Evolutionary conservation across 2,797 vertebrate species (phyloP), one percentile per base, ranked within the genome.

Genomic region (Pseudotriccus pelzelni): DNA sequence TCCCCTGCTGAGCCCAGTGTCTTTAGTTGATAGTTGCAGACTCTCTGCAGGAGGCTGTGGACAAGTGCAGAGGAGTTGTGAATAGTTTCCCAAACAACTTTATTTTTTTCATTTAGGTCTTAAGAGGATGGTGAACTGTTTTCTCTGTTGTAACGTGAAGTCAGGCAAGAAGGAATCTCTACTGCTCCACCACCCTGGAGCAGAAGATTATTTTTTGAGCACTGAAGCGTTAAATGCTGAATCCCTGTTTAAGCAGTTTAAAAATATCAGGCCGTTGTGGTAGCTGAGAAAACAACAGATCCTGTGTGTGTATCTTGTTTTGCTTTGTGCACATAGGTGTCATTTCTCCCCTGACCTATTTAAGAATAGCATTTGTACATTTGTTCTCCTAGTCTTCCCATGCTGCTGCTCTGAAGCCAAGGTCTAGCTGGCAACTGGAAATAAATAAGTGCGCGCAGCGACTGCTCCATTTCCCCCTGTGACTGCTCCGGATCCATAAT

Each of bases 401-500:
- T 58, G 58, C 41, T 76, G 77, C 59, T 78, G 39, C 73, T 92
- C 84, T 69, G 64, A 59, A 88, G 67, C 66, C 32, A 41, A 81
- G 47, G 36, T 73, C 76, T 85, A 36, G 69, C 87, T 89, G 91
- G 66, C 55, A 79, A 34, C 50, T 86, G 44, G 66, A 52, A 83
- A 56, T 62, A 63, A 58, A 3, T 37, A 70, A 66, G 41, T 24
- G 30, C 72, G 23, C 4, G 0, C 53, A 67, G 46, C 1, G 3
- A 59, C 58, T 43, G 82, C 84, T 93, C 66, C 41, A 16, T 76
- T 87, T 67, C 32, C 36, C 15, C 22, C 36, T 68, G 59, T 27
- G 84, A 39, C 91, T 91, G 87, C 82, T 93, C 27, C 81, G 85
- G 92, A 87, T 79, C 90, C 86, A 74, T 66, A 21, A 58, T 62